Evolutionary conservation across 1,140 invertebrate species (phyloP), one percentile per base, ranked within the genome.

Genomic region (Ephestia elutella): DNA sequence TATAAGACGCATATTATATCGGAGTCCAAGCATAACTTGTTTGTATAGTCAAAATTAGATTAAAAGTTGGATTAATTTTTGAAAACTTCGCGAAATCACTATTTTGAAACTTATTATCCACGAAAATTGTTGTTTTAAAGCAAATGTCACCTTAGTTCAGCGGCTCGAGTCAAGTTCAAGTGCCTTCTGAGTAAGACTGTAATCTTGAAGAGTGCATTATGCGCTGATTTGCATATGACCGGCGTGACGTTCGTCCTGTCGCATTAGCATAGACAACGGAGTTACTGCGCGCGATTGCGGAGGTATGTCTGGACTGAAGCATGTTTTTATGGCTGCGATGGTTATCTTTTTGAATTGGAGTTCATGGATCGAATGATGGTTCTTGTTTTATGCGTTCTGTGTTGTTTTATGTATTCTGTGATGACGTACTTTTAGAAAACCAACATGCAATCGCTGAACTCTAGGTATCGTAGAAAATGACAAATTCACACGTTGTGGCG

Each of bases 91-190:
- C n/a, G n/a, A n/a, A n/a, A n/a, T n/a, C n/a, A n/a, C n/a, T n/a
- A n/a, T n/a, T n/a, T n/a, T n/a, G n/a, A n/a, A n/a, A n/a, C n/a
- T n/a, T n/a, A n/a, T n/a, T n/a, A 28, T 8, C 25, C 3, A 28
- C 3, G 3, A 38, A 38, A 7, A 38, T 8, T 38, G 11, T 38
- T 4, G 5, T 44, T 44, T 17, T 1, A n/a, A 44, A 25, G 28
- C 62, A 68, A 82, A 80, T 80, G 79, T 80, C 73, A 81, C 51
- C 63, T 20, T 67, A 78, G 78, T 80, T 78, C 77, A 78, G 63
- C 60, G 68, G 58, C 71, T 72, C 59, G 35, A 70, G 61, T 72
- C 70, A 78, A 82, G 83, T 86, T 84, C 80, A 86, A 84, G 78
- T 79, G 81, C 75, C 76, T 71, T 70, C 64, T 58, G 38, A 59